Conservation (phyloP, 2,888 invertebrate genomes). For the Sarcophaga variegata region DNA sequence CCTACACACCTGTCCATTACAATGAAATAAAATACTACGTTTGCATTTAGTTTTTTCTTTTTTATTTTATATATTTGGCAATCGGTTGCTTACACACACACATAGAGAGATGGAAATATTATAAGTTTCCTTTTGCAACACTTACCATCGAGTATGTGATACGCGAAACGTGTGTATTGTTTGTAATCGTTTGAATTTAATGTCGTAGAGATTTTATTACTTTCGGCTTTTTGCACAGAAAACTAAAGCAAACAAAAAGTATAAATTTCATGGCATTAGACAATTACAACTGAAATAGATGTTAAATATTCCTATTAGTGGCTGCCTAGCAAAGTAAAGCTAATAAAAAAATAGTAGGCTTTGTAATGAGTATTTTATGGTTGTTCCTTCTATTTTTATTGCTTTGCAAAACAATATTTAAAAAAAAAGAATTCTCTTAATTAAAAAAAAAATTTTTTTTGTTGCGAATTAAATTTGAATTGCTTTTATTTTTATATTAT, state of each 20-base stretch:
- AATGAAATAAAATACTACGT: conserved; percentile 30
- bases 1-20: conserved; percentile 20
- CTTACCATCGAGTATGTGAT: no score
- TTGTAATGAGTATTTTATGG: no score
- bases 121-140: no score
- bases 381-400: neutral
- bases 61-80: no score
- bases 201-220: conserved; percentile 41
- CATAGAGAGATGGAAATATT: no score
- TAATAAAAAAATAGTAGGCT: neutral
- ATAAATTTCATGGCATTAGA: conserved; percentile 20
- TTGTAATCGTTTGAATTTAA: neutral
- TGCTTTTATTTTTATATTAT: no score
- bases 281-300: conserved; percentile 8
- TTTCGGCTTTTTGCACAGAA: conserved; percentile 10
- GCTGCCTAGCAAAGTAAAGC: neutral
- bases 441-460: neutral
- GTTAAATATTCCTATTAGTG: neutral
- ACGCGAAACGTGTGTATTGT: neutral
- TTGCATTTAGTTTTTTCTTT: conserved; percentile 13
- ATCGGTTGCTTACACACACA: no score
- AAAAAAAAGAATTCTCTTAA: neutral
- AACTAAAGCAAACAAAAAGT: neutral
- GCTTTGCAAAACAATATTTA: neutral
- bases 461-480: neutral